Percentiles rank a stretch among this genome's conserved stretches.
phyloP scores from a whole-genome alignment of 2,797 vertebrate species.

The Steatocranus sp. region DNA sequence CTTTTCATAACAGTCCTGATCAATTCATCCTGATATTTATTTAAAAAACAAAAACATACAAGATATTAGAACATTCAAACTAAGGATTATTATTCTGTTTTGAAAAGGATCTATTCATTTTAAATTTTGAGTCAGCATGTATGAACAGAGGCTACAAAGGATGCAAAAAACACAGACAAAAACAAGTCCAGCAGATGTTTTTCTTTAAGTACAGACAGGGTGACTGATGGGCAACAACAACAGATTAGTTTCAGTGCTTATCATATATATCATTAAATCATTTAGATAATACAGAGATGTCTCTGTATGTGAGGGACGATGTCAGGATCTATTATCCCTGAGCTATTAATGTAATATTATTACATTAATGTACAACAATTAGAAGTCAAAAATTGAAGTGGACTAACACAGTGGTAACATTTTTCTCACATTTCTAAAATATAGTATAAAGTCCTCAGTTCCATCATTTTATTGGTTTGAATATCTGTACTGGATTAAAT shows the following conservation, averaged over 20 bases:
- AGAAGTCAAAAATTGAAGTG: neutral
- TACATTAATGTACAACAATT: neutral
- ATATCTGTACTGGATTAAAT: neutral
- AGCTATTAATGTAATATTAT: neutral
- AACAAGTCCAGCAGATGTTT: neutral
- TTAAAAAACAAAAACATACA: neutral
- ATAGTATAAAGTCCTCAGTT: neutral
- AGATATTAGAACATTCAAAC: neutral
- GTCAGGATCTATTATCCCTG: neutral
- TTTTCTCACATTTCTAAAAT: neutral
- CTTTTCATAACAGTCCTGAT: neutral
- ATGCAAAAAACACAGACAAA: neutral
- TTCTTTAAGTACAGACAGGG: neutral
- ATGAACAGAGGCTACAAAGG: rapidly evolving
- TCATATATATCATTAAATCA: neutral
- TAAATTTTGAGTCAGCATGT: rapidly evolving
- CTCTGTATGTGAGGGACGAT: neutral
- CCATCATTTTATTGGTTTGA: neutral
- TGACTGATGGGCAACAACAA: neutral
- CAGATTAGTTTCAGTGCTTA: neutral
- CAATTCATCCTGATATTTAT: neutral
- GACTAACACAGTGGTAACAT: neutral
- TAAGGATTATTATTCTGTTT: neutral
- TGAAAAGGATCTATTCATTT: rapidly evolving
- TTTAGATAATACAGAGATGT: neutral